Conservation (phyloP, 2,113 vertebrate genomes). For the Dendrocopos noguchii region DNA sequence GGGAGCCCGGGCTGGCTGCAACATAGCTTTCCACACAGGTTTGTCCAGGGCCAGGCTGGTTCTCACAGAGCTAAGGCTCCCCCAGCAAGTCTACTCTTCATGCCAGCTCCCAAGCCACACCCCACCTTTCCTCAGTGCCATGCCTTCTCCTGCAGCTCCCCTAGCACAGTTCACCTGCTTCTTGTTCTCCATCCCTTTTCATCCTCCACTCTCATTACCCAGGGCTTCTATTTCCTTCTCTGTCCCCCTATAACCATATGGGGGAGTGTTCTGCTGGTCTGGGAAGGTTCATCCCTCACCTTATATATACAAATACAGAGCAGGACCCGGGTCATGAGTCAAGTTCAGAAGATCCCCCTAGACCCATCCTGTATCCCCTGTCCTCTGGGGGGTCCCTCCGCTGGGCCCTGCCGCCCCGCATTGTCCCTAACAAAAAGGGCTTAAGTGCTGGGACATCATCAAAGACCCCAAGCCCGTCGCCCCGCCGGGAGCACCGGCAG, state of each 20-base stretch:
- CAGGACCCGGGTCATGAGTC: not conserved
- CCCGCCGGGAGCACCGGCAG: not conserved
- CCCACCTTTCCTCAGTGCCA: not conserved
- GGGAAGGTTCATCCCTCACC: not conserved
- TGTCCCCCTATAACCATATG: not conserved
- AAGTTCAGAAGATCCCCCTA: not conserved
- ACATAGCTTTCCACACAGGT: not conserved
- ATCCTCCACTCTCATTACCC: not conserved
- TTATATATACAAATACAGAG: not conserved
- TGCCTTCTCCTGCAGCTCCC: not conserved
- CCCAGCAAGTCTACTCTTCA: not conserved
- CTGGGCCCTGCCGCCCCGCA: not conserved
- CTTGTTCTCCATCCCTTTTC: not conserved
- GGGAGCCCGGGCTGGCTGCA: not conserved
- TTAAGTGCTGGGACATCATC: not conserved
- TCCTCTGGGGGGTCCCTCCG: not conserved
- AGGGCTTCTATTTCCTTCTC: not conserved
- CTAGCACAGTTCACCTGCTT: not conserved
- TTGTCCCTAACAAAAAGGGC: not conserved
- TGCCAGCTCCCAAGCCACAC: rapidly evolving
- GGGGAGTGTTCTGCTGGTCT: not conserved
- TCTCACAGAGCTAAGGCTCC: not conserved
- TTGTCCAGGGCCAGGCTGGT: not conserved
- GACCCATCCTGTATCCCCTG: too few species aligned
- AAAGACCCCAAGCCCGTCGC: not conserved